Percentiles rank a stretch among this genome's conserved stretches.
phyloP scores from a whole-genome alignment of 2,888 invertebrate genomes.

The Leptinotarsa juncta region DNA sequence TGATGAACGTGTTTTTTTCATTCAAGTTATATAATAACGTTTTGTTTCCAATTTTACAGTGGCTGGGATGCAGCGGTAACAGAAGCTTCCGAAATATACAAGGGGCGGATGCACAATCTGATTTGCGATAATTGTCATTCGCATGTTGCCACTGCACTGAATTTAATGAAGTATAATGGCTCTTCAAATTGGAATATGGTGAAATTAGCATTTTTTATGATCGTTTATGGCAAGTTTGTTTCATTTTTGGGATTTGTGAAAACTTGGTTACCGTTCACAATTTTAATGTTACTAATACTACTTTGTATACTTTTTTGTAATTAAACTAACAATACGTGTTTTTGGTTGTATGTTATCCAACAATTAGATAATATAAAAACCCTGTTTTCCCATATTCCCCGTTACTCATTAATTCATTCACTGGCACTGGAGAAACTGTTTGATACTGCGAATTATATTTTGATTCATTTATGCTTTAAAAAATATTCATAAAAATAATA shows the following conservation, averaged over 20 bases:
- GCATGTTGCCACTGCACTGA: conserved; percentile 93
- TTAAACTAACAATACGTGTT: not conserved
- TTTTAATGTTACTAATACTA: conserved; percentile 61
- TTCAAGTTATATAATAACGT: not conserved
- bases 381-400: too few species aligned
- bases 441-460: too few species aligned
- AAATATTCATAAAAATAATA: too few species aligned
- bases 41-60: conserved; percentile 54
- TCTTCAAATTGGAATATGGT: conserved; percentile 92
- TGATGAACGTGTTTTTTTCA: too few species aligned
- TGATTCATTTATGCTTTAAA: too few species aligned
- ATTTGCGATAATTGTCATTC: conserved; percentile 99
- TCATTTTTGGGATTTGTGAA: conserved; percentile 78
- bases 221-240: conserved; percentile 84
- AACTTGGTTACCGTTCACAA: conserved; percentile 85
- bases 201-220: conserved; percentile 82
- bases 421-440: too few species aligned
- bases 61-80: conserved; percentile 91
- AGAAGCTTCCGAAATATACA: conserved; percentile 95
- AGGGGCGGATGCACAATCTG: conserved; percentile 93
- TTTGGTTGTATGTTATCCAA: too few species aligned
- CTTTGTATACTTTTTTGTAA: conserved; percentile 31
- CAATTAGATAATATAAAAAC: too few species aligned
- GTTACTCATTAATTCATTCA: too few species aligned
- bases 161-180: conserved; percentile 88